Evolutionary conservation across 1,140 invertebrate genomes (phyloP), one percentile per base, ranked within the genome.

Genomic region (Zophobas morio): DNA sequence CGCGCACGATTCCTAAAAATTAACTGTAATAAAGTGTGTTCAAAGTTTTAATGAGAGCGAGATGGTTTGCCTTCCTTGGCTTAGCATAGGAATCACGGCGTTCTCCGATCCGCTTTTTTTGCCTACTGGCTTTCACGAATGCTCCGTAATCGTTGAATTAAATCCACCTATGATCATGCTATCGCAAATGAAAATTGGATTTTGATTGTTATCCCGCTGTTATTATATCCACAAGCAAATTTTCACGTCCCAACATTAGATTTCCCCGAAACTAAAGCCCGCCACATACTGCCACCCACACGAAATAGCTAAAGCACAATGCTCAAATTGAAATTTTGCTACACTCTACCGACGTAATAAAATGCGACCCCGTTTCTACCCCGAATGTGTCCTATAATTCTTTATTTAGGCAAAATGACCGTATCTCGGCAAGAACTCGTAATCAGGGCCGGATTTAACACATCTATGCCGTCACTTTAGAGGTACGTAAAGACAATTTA

Each of bases 11-110:
- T 42, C 60, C 60, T 66, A 66, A 66, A 66, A 66, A 66, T 66
- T 66, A 66, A 66, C 60, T 66, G 60, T 66, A 66, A 66, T 66
- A 66, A 66, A 66, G 33, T 66, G 60, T 66, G 60, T 66, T 66
- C 60, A 66, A 66, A 66, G 60, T 66, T 66, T 66, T 66, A 66
- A 66, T 66, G 60, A 42, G 60, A 46, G 42, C 20, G 39, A 20
- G 60, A 66, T 66, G 33, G 60, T 37, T n/a, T 36, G 60, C 60
- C 60, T 66, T 66, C 42, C 60, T 66, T 66, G 2, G 60, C 42
- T 66, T 66, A 66, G 39, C 60, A 66, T 66, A 66, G 60, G 60
- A 66, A 66, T 66, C 39, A 20, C 49, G 60, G 35, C 36, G 57
- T 51, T 51, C n/a, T 5, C 49, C 57, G 57, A 32, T 20, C 20